These are phyloP conservation scores for Chloroceryle inda DNA, from an alignment of 2,797 vertebrate genomes.

Conservation along the genomic window DNA sequence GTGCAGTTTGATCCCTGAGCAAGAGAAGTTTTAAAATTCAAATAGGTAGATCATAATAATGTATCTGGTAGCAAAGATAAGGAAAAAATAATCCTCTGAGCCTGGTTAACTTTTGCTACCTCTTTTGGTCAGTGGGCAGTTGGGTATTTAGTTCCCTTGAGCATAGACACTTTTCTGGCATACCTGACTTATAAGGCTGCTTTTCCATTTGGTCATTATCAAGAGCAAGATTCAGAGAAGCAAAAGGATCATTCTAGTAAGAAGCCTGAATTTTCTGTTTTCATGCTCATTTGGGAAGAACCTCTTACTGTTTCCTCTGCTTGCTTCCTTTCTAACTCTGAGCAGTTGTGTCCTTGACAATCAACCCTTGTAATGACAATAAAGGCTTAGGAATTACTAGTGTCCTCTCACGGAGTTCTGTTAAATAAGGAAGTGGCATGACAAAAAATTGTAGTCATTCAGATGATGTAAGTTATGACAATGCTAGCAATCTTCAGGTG, in stretches of 20 bases:
- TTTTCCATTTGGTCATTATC: background rate
- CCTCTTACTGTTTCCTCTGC: background rate
- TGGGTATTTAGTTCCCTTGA: background rate
- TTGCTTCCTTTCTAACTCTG: background rate
- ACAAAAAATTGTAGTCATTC: background rate
- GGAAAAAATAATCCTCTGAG: background rate
- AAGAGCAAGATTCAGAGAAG: background rate
- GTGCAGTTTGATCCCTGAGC: background rate
- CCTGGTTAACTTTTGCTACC: background rate
- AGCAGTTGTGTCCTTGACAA: background rate
- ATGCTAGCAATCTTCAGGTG: background rate
- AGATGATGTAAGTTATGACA: background rate
- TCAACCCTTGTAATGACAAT: background rate
- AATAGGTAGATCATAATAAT: background rate
- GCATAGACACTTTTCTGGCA: background rate
- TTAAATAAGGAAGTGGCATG: background rate
- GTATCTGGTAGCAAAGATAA: background rate
- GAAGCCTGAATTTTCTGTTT: background rate
- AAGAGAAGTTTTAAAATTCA: background rate
- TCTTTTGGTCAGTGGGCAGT: background rate
- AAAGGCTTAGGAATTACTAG: background rate
- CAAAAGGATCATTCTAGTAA: background rate
- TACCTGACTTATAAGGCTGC: background rate
- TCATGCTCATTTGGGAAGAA: rapidly evolving
- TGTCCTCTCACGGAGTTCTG: background rate